phyloP scores from a whole-genome alignment of 2,888 invertebrate genomes.

The Xestia sexstrigata region DNA sequence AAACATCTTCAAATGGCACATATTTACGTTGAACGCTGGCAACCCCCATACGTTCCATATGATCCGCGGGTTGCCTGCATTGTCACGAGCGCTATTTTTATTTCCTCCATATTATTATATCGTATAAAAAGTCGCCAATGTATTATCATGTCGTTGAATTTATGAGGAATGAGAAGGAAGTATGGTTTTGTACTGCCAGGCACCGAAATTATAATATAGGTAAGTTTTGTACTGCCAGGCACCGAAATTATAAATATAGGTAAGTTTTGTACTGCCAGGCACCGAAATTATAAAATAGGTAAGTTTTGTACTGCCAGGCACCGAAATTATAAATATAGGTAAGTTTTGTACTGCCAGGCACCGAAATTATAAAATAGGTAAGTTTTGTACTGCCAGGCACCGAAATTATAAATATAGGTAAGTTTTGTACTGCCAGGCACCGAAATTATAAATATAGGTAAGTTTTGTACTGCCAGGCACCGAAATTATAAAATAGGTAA shows the following conservation, averaged over 20 bases:
- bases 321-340: neutral
- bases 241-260: neutral
- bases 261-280: neutral
- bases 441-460: neutral
- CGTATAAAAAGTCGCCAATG: conserved; percentile 33
- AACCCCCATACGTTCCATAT: conserved; percentile 34
- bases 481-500: neutral
- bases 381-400: neutral
- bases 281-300: neutral
- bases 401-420: neutral
- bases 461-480: neutral
- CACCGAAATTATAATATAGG: neutral
- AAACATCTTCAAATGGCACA: neutral
- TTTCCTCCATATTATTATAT: conserved; percentile 23
- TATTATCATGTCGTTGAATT: conserved; percentile 16
- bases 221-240: neutral
- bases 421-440: neutral
- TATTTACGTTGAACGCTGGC: conserved; percentile 16
- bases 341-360: neutral
- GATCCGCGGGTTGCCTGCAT: conserved; percentile 48
- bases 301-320: neutral
- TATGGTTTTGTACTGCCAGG: neutral
- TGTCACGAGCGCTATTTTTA: conserved; percentile 57
- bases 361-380: neutral
- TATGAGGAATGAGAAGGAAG: neutral